phyloP scores from a whole-genome alignment of 2,797 vertebrate genomes.

The Crypturellus tataupa region DNA sequence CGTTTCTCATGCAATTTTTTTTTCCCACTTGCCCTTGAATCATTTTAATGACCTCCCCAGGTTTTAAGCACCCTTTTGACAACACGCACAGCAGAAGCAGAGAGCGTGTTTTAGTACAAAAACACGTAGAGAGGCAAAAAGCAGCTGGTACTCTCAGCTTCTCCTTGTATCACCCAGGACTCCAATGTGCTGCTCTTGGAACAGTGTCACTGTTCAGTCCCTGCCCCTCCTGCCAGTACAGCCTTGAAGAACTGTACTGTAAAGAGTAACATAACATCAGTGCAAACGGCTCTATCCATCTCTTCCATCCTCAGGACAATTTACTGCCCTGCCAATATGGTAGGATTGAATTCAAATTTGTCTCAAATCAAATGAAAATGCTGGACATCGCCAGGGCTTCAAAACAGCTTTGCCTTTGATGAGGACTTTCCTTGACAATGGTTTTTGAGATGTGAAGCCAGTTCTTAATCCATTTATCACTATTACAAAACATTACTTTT shows the following conservation, averaged over 20 bases:
- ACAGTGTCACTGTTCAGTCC: neutral
- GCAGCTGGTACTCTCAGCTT: neutral
- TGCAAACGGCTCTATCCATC: neutral
- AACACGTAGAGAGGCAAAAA: neutral
- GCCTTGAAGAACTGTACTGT: neutral
- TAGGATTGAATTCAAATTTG: neutral
- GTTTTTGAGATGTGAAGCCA: neutral
- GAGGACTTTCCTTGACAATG: neutral
- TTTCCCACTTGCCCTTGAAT: neutral
- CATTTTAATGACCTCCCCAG: neutral
- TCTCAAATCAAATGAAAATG: neutral
- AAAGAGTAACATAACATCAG: neutral
- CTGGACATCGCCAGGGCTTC: neutral
- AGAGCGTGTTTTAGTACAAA: neutral
- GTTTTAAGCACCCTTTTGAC: neutral
- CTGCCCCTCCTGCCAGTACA: rapidly evolving
- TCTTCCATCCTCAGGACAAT: neutral
- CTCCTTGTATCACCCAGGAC: neutral
- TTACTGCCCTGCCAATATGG: neutral
- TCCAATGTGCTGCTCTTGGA: neutral
- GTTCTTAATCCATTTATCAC: neutral
- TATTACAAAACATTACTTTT: neutral
- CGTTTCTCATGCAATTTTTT: slow-evolving; percentile 1
- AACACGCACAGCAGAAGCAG: neutral
- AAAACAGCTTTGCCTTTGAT: neutral